A percentile compares a stretch with the other conserved stretches of the same genome.
These are phyloP conservation scores for Rynchops niger DNA, from an alignment of 2,113 vertebrate species.

Conservation along the genomic window DNA sequence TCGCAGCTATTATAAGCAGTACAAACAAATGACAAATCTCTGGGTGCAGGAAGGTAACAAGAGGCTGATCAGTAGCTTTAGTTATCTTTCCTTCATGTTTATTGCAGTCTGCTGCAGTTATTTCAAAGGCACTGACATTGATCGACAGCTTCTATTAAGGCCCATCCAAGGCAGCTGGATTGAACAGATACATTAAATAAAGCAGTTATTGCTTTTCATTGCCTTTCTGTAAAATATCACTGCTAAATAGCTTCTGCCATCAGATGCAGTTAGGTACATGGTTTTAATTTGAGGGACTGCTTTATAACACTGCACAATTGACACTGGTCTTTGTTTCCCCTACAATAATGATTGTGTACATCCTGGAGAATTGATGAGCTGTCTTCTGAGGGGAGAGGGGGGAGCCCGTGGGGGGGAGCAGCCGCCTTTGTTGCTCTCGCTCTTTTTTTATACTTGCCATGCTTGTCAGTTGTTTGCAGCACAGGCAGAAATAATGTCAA, in stretches of 20 bases:
- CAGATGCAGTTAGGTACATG: constrained; percentile 93
- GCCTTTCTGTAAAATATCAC: constrained; percentile 92
- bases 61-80: constrained; percentile 81
- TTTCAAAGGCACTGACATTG: constrained; percentile 88
- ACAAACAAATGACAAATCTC: constrained; percentile 88
- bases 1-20: constrained; percentile 75
- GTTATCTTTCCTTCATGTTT: constrained; percentile 92
- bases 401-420: not conserved
- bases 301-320: constrained; percentile 88
- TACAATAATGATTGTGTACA: constrained; percentile 91
- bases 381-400: constrained; percentile 74
- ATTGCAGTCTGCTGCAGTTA: constrained; percentile 90
- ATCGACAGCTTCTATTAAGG: constrained; percentile 99
- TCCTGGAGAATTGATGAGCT: constrained; percentile 93
- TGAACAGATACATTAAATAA: constrained; percentile 98
- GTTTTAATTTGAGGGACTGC: constrained; percentile 98
- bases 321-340: constrained; percentile 89
- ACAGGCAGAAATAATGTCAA: constrained; percentile 85
- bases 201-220: constrained; percentile 98
- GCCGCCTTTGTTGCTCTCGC: constrained; percentile 63
- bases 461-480: constrained; percentile 83
- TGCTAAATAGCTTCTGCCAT: constrained; percentile 93
- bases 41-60: constrained; percentile 84
- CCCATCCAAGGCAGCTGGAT: constrained; percentile 89
- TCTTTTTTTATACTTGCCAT: constrained; percentile 78